Evolutionary conservation across 92 coral and sea anemone genomes (phyloP), one percentile per base, ranked within the genome.

Genomic region (Pocillopora grandis): DNA sequence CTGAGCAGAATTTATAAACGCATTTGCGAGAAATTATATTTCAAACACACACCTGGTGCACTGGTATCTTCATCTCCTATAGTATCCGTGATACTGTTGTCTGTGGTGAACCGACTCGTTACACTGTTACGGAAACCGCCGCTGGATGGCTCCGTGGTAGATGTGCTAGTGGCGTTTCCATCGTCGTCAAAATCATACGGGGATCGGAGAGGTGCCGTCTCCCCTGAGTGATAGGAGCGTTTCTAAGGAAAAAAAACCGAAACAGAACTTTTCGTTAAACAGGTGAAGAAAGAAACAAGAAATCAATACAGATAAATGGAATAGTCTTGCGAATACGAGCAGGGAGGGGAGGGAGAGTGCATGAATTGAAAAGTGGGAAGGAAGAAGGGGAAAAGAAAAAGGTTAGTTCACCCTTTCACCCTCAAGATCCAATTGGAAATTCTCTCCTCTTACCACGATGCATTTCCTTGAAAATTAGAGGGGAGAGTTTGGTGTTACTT

Each of bases 141-240:
- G 75, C 98, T 96, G 12, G 98, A 91, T 42, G 92, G 98, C 67
- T 94, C 98, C 48, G 98, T 92, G 23, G 98, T 94, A 12, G 98
- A 89, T 8, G 98, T 91, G 76, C 95, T 94, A 33, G 95, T 88
- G 62, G 92, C 92, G 73, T 91, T 94, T 59, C 90, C 94, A 23
- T 94, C 98, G 15, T 96, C 98, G 82, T 93, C 98, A 76, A 92
- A 88, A 36, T 92, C 95, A 76, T 93, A 93, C 1, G 95, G 95
- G 21, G 95, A 87, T 21, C 92, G 95, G 10, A 93, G 83, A 13
- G 94, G 90, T 18, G 91, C 91, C 87, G 86, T 90, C 71, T 91
- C 93, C 12, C 98, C 97, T 3, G 98, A 98, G 79, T 96, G 98
- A 75, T 89, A 96, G 17, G 98, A 96, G 66, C 94, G 95, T 90